Evolutionary conservation across 2,888 invertebrate genomes (phyloP), one percentile per base, ranked within the genome.

Genomic region (Furcula furcula): DNA sequence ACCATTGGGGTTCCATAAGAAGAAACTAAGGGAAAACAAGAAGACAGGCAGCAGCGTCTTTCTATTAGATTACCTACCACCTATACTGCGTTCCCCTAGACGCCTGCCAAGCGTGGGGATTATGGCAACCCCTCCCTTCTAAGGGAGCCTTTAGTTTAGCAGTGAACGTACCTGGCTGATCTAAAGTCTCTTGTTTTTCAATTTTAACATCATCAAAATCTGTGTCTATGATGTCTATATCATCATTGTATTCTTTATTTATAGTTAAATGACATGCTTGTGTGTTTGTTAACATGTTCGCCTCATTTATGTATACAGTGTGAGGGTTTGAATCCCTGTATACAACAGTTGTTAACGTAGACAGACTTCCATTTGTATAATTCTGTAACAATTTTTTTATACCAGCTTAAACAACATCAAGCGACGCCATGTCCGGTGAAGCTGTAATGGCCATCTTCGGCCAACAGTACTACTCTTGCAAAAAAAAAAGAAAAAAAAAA

Each of bases 301-400:
- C 23, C 31, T 58, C 50, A 1, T 45, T 42, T 0, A 61, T 13
- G 4, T 57, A 51, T 7, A 55, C 29, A 2, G 40, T 48, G 12
- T 54, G 38, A 0, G 34, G 32, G 10, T 60, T 34, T 1, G 31
- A 25, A 9, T 60, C 49, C 7, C 42, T 60, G 1, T 54, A 2
- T 6, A 38, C 45, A 3, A 48, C 19, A 3, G 49, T 55, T 27
- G 46, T 40, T 1, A 65, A 26, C 1, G 10, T 48, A 7, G 64
- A 65, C 7, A 57, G 34, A 1, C 51, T 26, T 0, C 40, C 47
- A 7, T 27, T 37, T 4, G 42, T 14, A 14, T 28, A 31, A 3
- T 9, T 30, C 66, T 66, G 59, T 19, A 60, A 62, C 30, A 33
- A 26, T 21, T 7, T 9, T 31, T 5, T 13, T 22, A 13, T 3